Base-by-base conservation (phyloP, 2,113 vertebrate species). In the Zosterops pallidus region DNA sequence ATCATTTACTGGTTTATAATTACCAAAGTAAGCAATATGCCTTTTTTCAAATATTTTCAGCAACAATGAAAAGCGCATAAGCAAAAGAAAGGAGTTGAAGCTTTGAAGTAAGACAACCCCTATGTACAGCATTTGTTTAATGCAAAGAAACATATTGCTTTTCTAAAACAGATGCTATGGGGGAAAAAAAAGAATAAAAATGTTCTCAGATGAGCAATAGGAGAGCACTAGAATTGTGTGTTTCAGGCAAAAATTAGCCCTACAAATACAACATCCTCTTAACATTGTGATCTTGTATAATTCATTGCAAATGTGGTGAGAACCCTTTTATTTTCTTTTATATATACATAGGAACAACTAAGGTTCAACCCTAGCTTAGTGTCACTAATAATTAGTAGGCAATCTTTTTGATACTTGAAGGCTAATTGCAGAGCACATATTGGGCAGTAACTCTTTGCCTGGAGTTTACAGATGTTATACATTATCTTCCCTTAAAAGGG, bases 11-110 rank as follows among this genome's bases (percentile, higher is more conserved):
- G 53, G 56, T 93, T 93, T 92, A 82, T 75, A 89, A 86, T 83
- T 83, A 77, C 68, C 12, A 13, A 96, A 83, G 46, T 41, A 95
- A 79, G 59, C 83, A 91, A 84, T 81, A 81, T 78, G 91, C 5
- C 24, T 94, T 92, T 83, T 94, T 70, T 69, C 89, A 94, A 69
- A 84, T 92, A 88, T 90, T 93, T 94, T 69, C 85, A 86, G 55
- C 60, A 88, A 57, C 12, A 20, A 41, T 78, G 42, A 85, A 86
- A 83, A 90, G 60, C 1, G 0, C 67, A 79, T 52, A 76, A 68
- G 16, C 17, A 46, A 83, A 87, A 78, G 47, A 75, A 65, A 94
- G 19, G 46, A 76, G 31, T 28, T 80, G 77, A 62, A 94, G 71
- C 39, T 92, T 89, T 77, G 28, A 88, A 93, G 55, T 70, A 71